phyloP scores from a whole-genome alignment of 1,140 invertebrate species.

The Drosophila mojavensis region DNA sequence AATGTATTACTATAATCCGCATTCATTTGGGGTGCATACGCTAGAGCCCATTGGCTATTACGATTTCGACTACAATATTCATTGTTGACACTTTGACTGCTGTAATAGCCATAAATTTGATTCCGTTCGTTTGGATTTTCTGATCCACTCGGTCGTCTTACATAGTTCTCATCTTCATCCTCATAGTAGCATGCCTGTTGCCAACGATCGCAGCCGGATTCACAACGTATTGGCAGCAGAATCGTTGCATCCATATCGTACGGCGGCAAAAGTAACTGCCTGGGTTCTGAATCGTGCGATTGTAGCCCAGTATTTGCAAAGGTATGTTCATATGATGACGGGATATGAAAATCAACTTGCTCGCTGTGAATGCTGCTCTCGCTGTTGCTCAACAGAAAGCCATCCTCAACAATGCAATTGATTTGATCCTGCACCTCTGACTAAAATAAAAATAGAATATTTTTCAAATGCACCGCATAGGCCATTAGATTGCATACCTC shows the following conservation, averaged over 20 bases:
- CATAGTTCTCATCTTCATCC: neutral
- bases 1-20: too few species aligned
- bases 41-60: neutral
- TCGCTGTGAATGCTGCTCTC: slow-evolving; percentile 28
- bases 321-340: neutral
- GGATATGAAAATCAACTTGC: slow-evolving; percentile 12
- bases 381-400: slow-evolving; percentile 24
- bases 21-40: neutral
- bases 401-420: slow-evolving; percentile 43
- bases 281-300: neutral
- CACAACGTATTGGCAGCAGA: neutral
- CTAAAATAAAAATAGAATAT: neutral
- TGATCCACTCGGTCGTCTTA: neutral
- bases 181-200: neutral
- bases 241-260: neutral
- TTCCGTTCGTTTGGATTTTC: too few species aligned
- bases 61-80: neutral
- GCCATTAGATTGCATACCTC: neutral
- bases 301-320: neutral
- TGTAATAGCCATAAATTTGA: neutral
- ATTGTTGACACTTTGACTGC: neutral
- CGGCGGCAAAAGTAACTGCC: neutral
- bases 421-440: slow-evolving; percentile 12
- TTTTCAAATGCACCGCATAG: neutral
- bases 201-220: slow-evolving; percentile 18